A percentile compares a stretch with the other conserved stretches of the same genome.
Conservation (phyloP, 2,797 vertebrate species). For the Sitta carolinensis region DNA sequence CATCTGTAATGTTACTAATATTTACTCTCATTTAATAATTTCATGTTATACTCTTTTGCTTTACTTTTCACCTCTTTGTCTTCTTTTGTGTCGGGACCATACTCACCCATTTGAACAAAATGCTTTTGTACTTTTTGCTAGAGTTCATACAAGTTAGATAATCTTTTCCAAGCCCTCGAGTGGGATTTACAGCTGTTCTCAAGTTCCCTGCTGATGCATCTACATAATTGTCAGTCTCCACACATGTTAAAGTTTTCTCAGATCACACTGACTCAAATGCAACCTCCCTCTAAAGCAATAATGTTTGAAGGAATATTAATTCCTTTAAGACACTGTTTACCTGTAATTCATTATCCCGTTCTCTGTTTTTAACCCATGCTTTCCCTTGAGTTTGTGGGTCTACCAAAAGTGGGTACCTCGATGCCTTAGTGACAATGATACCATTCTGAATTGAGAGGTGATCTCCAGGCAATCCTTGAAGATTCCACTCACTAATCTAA, state of each 20-base stretch:
- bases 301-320: background rate
- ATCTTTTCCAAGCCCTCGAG: background rate
- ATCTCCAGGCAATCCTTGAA: slow-evolving; percentile 79
- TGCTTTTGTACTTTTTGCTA: background rate
- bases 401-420: slow-evolving; percentile 79
- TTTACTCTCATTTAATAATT: background rate
- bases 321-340: slow-evolving; percentile 33
- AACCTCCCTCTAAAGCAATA: background rate
- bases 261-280: background rate
- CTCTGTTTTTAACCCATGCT: slow-evolving; percentile 79
- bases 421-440: slow-evolving; percentile 80
- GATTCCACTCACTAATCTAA: slow-evolving; percentile 79
- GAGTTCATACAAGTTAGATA: background rate
- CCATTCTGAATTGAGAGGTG: slow-evolving; percentile 81
- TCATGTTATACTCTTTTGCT: background rate
- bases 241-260: background rate
- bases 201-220: background rate
- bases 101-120: background rate
- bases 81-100: background rate
- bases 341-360: slow-evolving; percentile 77
- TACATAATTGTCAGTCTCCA: background rate
- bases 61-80: background rate
- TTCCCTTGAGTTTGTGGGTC: slow-evolving; percentile 81
- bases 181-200: background rate
- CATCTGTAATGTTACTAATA: background rate